Evolutionary conservation across 2,113 vertebrate genomes (phyloP), one percentile per base, ranked within the genome.

Genomic region (Entomyzon cyanotis): DNA sequence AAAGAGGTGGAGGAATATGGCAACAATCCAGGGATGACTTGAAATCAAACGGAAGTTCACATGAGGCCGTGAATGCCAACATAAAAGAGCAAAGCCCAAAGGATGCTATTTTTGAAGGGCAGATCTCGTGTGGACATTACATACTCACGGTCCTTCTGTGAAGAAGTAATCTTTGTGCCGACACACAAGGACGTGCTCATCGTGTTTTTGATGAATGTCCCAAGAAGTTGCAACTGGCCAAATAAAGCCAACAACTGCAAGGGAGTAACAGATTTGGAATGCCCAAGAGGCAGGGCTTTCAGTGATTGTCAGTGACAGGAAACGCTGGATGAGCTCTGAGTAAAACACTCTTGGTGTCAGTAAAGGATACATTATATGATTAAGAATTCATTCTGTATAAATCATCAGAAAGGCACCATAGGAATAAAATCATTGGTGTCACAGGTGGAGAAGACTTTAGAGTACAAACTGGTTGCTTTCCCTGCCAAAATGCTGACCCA

Each of bases 21-120:
- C 96, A 89, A 56, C 20, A 55, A 70, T 95, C 95, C 96, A 96
- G 86, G 89, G 84, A 77, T 89, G 82, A 87, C 67, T 91, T 89
- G 69, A 93, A 97, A 92, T 84, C 68, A 75, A 81, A 47, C 56
- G 87, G 95, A 96, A 95, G 95, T 94, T 97, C 96, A 91, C 65
- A 50, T 56, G 89, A 94, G 92, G 93, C 24, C 35, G 30, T 5
- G 86, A 70, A 95, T 95, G 55, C 89, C 90, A 53, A 22, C 92
- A 80, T 63, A 55, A 93, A 96, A 94, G 88, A 93, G 56, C 78
- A 81, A 69, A 95, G 71, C 90, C 87, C 83, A 62, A 91, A 96
- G 81, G 91, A 62, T 77, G 74, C 95, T 97, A 96, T 97, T 97
- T 97, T 97, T 96, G 96, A 96, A 80, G 87, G 46, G 28, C 59